Base-by-base conservation (phyloP, 2,797 vertebrate species). In the Helicolenus hilgendorfi region DNA sequence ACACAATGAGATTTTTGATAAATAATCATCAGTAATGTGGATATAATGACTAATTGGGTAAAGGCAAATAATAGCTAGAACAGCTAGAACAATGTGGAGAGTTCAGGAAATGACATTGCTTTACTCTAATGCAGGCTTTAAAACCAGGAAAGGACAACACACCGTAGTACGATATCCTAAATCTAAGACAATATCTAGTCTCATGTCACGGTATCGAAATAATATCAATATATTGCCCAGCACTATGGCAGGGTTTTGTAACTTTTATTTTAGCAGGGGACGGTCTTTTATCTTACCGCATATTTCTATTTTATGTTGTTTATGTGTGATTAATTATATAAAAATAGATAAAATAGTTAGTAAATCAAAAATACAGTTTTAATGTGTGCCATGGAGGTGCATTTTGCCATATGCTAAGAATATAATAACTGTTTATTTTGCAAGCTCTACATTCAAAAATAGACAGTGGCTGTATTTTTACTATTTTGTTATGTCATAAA, bases 391-490 rank as follows among this genome's bases (percentile, higher is more conserved):
- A 31, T 11, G 26, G 11, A 64, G 18, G 9, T 7, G 31, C n/a
- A 33, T 73, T 63, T 33, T 60, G 10, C 9, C 26, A 59, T 31
- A 14, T 60, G 27, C n/a, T 38, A 53, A 60, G 38, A 20, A 60
- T 76, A 22, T 27, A 53, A 33, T 33, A 49, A 56, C n/a, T 15
- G n/a, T 68, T 63, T 15, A 65, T 72, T 68, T 7, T 36, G 11
- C 5, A 59, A 49, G 41, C 10, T 64, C 29, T 68, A 62, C n/a
- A 26, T 13, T 59, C 9, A 81, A 89, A 72, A 70, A 86, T 35
- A 75, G 64, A 76, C 5, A 63, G 20, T 29, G 5, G 64, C 33
- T 81, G 9, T 60, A 60, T 70, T 62, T 84, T 73, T 8, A 49
- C 14, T 56, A 20, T 75, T 69, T 73, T 65, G 4, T 49, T 11